Conservation (phyloP, 2,888 invertebrate genomes). For the Psylliodes chrysocephalus region DNA sequence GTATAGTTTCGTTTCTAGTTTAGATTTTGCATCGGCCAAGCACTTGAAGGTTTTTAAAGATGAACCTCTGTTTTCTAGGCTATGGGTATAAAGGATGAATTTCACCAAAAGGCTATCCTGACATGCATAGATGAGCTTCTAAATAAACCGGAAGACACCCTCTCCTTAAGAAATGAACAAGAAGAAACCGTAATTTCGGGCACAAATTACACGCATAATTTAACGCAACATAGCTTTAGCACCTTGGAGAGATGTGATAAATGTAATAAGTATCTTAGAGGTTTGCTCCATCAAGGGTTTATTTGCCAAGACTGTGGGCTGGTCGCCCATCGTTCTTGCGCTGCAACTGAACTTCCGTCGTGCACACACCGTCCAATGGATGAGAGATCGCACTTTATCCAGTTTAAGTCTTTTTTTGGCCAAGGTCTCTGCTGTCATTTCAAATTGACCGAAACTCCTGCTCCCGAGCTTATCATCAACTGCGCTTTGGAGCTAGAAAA, state of each 20-base stretch:
- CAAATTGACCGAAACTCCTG: constrained; percentile 67
- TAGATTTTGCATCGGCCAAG: too few relatives aligned
- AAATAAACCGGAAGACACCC: constrained; percentile 57
- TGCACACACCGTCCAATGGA: constrained; percentile 56
- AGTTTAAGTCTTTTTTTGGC: constrained; percentile 69
- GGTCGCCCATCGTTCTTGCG: constrained; percentile 77
- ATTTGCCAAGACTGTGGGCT: constrained; percentile 79
- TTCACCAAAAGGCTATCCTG: constrained; percentile 76
- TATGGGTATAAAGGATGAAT: constrained; percentile 80
- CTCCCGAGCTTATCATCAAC: constrained; percentile 68
- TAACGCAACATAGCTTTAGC: constrained; percentile 75
- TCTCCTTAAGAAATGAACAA: constrained; percentile 34
- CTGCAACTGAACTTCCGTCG: constrained; percentile 71
- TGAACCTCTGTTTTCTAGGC: constrained; percentile 64
- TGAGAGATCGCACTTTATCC: constrained; percentile 56
- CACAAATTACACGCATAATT: constrained; percentile 58
- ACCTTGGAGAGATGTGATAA: constrained; percentile 76
- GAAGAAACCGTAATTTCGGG: constrained; percentile 30
- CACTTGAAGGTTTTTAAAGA: background rate
- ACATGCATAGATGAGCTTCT: constrained; percentile 74
- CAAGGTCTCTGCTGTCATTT: constrained; percentile 73
- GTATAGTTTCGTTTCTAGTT: too few relatives aligned
- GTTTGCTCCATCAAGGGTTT: constrained; percentile 76
- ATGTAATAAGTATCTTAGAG: constrained; percentile 77
- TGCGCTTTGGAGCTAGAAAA: constrained; percentile 73